Evolutionary conservation across 2,113 vertebrate species (phyloP).

Genomic region (Bombycilla garrulus): DNA sequence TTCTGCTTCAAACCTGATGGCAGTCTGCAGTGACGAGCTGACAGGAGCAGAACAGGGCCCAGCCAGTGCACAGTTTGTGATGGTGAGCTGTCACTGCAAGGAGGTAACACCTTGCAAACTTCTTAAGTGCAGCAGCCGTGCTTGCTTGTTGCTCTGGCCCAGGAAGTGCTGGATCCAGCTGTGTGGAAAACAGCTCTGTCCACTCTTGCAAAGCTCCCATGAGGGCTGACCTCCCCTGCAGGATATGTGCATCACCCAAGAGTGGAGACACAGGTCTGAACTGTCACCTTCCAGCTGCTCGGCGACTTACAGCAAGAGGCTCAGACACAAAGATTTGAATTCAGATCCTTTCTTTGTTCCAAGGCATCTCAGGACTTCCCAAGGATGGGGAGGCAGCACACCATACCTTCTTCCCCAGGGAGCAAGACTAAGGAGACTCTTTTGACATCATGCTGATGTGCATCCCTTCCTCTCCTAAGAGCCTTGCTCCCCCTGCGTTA

Average conservation of each 20-base stretch:
- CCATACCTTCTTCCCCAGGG: neutral
- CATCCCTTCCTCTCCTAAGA: neutral
- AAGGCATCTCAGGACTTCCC: slow-evolving; percentile 6
- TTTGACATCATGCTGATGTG: neutral
- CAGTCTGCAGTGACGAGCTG: neutral
- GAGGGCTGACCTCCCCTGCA: neutral
- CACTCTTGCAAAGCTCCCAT: neutral
- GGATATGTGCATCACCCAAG: neutral
- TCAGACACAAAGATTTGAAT: slow-evolving; percentile 4
- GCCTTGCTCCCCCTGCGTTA: neutral
- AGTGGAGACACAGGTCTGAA: neutral
- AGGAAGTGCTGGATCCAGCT: neutral
- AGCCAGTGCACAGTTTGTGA: neutral
- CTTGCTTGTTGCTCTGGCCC: neutral
- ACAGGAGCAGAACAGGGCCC: neutral
- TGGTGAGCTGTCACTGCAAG: neutral
- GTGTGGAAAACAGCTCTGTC: neutral
- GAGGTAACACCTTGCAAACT: neutral
- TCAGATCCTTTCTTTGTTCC: neutral
- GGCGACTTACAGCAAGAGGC: neutral
- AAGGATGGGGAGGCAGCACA: neutral
- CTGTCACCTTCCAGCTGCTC: neutral
- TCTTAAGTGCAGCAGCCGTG: neutral
- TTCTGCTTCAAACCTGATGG: slow-evolving; percentile 35
- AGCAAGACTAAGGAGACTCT: neutral